Percentiles rank a stretch among this genome's conserved stretches.
These are phyloP conservation scores for Drosophila neocordata DNA, from an alignment of 1,140 invertebrate species.

Conservation along the genomic window DNA sequence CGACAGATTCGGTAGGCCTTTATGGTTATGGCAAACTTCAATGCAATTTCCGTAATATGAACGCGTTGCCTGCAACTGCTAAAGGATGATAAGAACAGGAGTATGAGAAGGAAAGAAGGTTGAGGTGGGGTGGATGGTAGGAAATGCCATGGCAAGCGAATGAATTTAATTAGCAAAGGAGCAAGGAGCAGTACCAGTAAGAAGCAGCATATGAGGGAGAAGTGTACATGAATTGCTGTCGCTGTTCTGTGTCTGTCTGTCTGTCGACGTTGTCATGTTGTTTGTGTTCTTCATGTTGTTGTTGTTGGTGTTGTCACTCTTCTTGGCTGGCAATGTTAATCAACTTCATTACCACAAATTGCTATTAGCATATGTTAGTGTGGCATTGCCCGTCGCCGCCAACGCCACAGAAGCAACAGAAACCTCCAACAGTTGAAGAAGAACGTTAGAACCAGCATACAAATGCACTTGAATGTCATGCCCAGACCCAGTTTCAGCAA, in stretches of 20 bases:
- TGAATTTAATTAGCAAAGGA: constrained; percentile 73
- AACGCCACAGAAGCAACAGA: constrained; percentile 13
- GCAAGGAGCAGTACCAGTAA: constrained; percentile 34
- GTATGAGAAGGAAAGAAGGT: constrained; percentile 7
- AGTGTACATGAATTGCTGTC: constrained; percentile 16
- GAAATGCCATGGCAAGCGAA: constrained; percentile 54
- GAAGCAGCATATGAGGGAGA: not conserved
- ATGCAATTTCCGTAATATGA: constrained; percentile 72
- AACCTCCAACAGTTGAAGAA: not conserved
- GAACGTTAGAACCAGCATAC: constrained; percentile 20
- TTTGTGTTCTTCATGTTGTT: constrained; percentile 63
- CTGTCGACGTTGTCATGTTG: constrained; percentile 39
- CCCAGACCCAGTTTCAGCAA: constrained; percentile 41
- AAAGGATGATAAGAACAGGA: not conserved
- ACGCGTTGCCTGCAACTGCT: constrained; percentile 5
- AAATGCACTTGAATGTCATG: constrained; percentile 63
- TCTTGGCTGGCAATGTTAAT: constrained; percentile 78
- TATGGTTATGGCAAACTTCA: constrained; percentile 59
- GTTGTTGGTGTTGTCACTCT: constrained; percentile 73
- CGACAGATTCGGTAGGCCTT: constrained; percentile 23
- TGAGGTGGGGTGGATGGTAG: not conserved
- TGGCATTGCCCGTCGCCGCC: constrained; percentile 32
- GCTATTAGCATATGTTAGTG: constrained; percentile 81
- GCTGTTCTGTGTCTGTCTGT: constrained; percentile 6
- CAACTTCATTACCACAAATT: constrained; percentile 81